Percentiles rank a stretch among this genome's conserved stretches.
These are phyloP conservation scores for Apostichopus leukothele DNA, from an alignment of 53 echinoderm and acorn worm genomes.

Conservation along the genomic window DNA sequence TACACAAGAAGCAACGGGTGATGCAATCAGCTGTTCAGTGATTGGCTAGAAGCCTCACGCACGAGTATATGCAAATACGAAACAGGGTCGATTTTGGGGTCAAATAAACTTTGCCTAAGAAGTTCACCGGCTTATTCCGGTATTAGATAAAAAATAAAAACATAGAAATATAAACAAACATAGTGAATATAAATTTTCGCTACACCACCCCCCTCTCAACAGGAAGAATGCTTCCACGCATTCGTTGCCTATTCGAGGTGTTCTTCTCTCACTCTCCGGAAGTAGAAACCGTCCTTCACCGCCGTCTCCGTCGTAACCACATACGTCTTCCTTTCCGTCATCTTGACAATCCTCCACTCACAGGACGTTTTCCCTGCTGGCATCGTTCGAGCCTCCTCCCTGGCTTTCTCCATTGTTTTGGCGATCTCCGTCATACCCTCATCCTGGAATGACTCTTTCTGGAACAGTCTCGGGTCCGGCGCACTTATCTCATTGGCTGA, in stretches of 20 bases:
- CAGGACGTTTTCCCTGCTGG: background rate
- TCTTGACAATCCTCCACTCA: background rate
- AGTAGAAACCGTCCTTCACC: background rate
- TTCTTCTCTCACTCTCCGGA: background rate
- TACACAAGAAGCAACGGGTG: too few species aligned
- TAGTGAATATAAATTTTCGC: too few species aligned
- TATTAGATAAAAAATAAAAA: too few species aligned
- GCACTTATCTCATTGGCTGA: background rate
- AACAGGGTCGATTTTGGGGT: too few species aligned
- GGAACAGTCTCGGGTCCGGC: background rate
- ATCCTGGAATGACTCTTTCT: too few species aligned
- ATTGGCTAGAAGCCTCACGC: too few species aligned
- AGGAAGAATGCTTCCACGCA: conserved; percentile 33
- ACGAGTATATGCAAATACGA: too few species aligned
- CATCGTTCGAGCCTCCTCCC: background rate
- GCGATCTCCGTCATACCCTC: background rate
- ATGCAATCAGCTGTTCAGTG: too few species aligned
- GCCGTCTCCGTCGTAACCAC: conserved; percentile 15
- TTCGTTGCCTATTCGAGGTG: background rate
- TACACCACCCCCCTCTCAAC: background rate
- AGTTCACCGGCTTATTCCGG: too few species aligned
- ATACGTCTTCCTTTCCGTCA: background rate
- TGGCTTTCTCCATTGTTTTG: background rate
- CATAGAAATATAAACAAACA: too few species aligned
- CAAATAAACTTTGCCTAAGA: too few species aligned